Base-by-base conservation (phyloP, 2,113 vertebrate genomes). In the Silurus asotus region DNA sequence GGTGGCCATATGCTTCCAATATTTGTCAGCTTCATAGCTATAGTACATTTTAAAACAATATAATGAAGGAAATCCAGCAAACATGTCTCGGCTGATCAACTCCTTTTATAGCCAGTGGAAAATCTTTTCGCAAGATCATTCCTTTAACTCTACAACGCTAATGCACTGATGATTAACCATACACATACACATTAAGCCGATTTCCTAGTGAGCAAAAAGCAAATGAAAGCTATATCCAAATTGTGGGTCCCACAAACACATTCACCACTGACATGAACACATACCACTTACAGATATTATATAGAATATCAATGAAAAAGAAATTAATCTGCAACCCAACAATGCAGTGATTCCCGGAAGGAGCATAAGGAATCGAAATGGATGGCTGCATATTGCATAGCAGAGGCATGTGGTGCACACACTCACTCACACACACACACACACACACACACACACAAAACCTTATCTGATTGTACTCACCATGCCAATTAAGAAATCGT, bases 391-490 rank as follows among this genome's bases (percentile, higher is more conserved):
- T 70, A 79, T 79, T 92, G 89, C 91, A 90, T 87, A 87, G 87
- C 86, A 90, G 91, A 90, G 55, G 81, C 87, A 86, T 83, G 87
- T 89, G 90, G 92, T 89, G 90, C 91, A 88, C 89, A 23, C 81
- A 70, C 79, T 76, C 83, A 51, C 14, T 20, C 85, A 61, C 85
- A 51, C 72, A 4, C 86, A 55, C 75, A n/a, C 81, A 56, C 55
- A 74, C 45, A 74, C 74, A 74, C 48, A 19, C 81, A 51, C 77
- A 82, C 81, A 86, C 81, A 67, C 9, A 79, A 53, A 65, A 83
- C 82, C 90, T 92, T 93, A 94, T 94, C 93, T 91, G 93, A 94
- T 93, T 91, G 90, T 93, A 86, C 91, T 92, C 92, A 90, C 92
- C 91, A 93, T 92, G 90, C 90, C 92, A 92, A 93, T 94, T 94